Evolutionary conservation across 2,113 vertebrate species (phyloP), one percentile per base, ranked within the genome.

Genomic region (Tachuris rubrigastra): DNA sequence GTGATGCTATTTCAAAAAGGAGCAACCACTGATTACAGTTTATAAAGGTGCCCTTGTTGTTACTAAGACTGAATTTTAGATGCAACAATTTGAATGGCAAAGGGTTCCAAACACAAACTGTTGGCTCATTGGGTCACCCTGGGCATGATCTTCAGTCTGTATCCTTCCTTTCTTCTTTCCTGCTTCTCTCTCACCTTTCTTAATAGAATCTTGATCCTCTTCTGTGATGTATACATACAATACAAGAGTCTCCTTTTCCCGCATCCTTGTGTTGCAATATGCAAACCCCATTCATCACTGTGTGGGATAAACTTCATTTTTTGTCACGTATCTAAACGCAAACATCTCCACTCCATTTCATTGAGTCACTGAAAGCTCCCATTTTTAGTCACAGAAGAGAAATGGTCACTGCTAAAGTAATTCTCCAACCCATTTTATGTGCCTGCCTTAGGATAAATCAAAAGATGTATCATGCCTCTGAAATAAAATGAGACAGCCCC

Each of bases 211-310:
- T 66, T 19, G 7, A 30, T 55, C 6, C 52, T 56, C 35, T 49
- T 80, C 31, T 22, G 2, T 55, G 41, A 33, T 7, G 3, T 56
- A 6, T 35, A 33, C 11, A 23, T 33, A 13, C 6, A 30, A 14
- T 41, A 30, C 24, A 67, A 22, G 10, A 79, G 24, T 37, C 31
- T 80, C 35, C 35, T 53, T 87, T 42, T 59, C 16, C 66, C 90
- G 42, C 63, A 76, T 50, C 49, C 16, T 74, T 6, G 8, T 83
- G 44, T 47, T 83, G 27, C 42, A 58, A 3, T 77, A 46, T 3
- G 1, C 9, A 53, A 71, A 33, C 52, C 4, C 2, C 1, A 3
- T 86, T 58, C 41, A 37, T 68, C 60, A 52, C 27, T 0, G 2
- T 3, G 7, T 55, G 30, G 20, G 37, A 76, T 41, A 76, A 68